Evolutionary conservation across 2,888 invertebrate genomes (phyloP).

Genomic region (Macrosoma leucophasiata): DNA sequence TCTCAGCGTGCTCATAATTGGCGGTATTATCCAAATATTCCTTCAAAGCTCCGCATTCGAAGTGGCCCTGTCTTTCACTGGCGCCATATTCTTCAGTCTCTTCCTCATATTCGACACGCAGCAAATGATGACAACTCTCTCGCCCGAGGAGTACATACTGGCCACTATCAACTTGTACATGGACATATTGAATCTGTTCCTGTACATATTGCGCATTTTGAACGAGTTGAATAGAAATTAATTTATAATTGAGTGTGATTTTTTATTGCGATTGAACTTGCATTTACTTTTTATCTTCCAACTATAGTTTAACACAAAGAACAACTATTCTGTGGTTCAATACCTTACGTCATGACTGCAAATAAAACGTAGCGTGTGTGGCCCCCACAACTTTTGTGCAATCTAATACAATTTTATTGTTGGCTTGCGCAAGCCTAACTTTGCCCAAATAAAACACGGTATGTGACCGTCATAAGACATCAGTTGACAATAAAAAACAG

Average conservation of each 20-base stretch:
- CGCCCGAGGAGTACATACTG: constrained; percentile 91
- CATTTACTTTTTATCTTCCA: too few relatives aligned
- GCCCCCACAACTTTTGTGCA: too few relatives aligned
- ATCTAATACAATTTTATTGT: too few relatives aligned
- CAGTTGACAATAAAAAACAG: too few relatives aligned
- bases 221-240: constrained; percentile 76
- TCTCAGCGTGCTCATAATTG: constrained; percentile 80
- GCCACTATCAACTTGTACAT: constrained; percentile 91
- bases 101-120: constrained; percentile 92
- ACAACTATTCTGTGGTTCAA: too few relatives aligned
- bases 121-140: constrained; percentile 85
- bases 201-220: constrained; percentile 85
- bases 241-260: constrained; percentile 8
- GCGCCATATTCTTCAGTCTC: constrained; percentile 84
- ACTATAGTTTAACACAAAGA: too few relatives aligned
- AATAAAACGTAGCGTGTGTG: too few relatives aligned
- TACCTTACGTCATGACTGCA: too few relatives aligned
- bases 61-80: constrained; percentile 81
- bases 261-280: too few relatives aligned
- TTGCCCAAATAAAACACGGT: too few relatives aligned
- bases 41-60: constrained; percentile 83
- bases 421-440: too few relatives aligned
- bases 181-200: constrained; percentile 90
- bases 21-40: constrained; percentile 84
- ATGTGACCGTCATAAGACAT: too few relatives aligned